phyloP scores from a whole-genome alignment of 2,888 invertebrate genomes.

The Nyleta sp. region DNA sequence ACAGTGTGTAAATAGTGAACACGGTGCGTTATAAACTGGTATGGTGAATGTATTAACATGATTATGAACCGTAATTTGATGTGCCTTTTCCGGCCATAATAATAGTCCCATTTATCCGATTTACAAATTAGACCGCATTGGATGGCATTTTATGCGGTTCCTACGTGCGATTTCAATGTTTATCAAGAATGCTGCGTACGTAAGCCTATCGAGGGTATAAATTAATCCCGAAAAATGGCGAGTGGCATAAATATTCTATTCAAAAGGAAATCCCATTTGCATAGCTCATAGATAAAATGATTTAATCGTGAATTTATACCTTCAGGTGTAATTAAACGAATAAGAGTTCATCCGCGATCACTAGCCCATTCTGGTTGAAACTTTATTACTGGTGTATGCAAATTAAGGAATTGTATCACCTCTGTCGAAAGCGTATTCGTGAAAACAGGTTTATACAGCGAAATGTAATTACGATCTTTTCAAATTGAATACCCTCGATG shows the following conservation, averaged over 20 bases:
- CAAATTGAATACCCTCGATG: too few species aligned
- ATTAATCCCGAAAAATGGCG: background rate
- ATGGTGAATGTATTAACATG: too few species aligned
- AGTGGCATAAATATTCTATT: slow-evolving; percentile 10
- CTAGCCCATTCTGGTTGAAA: slow-evolving; percentile 37
- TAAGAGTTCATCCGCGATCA: slow-evolving; percentile 36
- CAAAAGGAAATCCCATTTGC: slow-evolving; percentile 25
- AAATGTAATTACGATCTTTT: too few species aligned
- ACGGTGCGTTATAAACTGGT: too few species aligned
- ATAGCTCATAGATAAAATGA: slow-evolving; percentile 19
- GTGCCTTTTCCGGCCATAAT: too few species aligned
- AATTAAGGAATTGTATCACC: slow-evolving; percentile 26
- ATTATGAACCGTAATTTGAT: too few species aligned
- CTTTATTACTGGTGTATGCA: slow-evolving; percentile 45
- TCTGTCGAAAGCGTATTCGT: slow-evolving; percentile 12
- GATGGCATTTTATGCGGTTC: too few species aligned
- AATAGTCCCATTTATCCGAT: too few species aligned
- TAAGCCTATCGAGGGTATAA: background rate
- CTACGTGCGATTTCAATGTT: background rate
- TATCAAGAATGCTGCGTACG: too few species aligned
- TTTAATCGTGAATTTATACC: slow-evolving; percentile 30
- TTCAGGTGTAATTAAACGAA: slow-evolving; percentile 37
- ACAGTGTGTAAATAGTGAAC: too few species aligned
- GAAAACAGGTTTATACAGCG: slow-evolving; percentile 2
- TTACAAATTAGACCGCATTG: too few species aligned